Conservation (phyloP, 2,113 vertebrate species). For the Phrynosoma platyrhinos region DNA sequence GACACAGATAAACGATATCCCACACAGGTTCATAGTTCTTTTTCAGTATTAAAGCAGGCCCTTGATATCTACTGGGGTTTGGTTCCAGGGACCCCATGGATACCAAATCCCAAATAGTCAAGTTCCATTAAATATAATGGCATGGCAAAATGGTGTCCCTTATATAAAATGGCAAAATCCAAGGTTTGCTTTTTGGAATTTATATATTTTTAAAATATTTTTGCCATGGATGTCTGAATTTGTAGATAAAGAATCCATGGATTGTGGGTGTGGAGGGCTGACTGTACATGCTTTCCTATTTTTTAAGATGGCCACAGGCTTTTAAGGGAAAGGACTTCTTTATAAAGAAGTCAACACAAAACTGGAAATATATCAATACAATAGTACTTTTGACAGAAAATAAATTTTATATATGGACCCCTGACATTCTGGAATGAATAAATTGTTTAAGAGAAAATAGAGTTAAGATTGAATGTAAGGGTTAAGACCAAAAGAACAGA, state of each 20-base stretch:
- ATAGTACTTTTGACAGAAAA: slow-evolving; percentile 86
- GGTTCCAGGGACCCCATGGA: too few species aligned
- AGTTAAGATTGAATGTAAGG: slow-evolving; percentile 89
- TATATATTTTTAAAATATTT: too few species aligned
- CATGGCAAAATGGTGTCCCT: too few species aligned
- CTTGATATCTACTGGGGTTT: too few species aligned
- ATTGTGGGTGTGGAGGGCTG: too few species aligned
- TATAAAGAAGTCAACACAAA: slow-evolving; percentile 57
- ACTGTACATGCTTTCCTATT: slow-evolving; percentile 59
- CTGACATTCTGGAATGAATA: slow-evolving; percentile 96
- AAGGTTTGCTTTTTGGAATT: too few species aligned
- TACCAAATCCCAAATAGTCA: too few species aligned
- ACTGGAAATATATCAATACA: slow-evolving; percentile 88
- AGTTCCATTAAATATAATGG: too few species aligned
- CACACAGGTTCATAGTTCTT: slow-evolving; percentile 67
- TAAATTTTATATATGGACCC: slow-evolving; percentile 85
- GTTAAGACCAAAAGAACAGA: slow-evolving; percentile 77
- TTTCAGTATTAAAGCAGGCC: slow-evolving; percentile 66
- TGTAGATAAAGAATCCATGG: too few species aligned
- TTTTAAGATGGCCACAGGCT: slow-evolving; percentile 57
- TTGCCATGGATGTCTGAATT: too few species aligned
- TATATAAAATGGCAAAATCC: too few species aligned
- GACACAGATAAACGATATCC: slow-evolving; percentile 66
- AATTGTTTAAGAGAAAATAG: slow-evolving; percentile 92
- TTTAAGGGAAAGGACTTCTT: slow-evolving; percentile 54